Evolutionary conservation across 2,797 vertebrate species (phyloP), one percentile per base, ranked within the genome.

Genomic region (Paedocypris micromegethes): DNA sequence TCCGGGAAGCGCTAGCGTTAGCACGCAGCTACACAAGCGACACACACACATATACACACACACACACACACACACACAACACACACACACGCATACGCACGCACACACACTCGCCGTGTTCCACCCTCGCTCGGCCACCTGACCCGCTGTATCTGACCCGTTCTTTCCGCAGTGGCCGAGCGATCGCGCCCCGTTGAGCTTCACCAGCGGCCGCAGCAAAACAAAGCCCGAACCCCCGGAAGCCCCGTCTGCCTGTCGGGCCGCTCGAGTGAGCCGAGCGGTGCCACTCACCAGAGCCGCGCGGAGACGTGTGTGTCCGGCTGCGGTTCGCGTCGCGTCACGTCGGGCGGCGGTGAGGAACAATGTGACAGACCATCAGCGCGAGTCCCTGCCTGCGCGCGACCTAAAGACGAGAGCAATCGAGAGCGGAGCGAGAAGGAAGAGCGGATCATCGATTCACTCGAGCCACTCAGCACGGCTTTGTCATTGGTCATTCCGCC

Each of bases 311-410:
- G 78, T 75, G 72, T 82, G 72, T 77, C 84, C 76, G 75, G 77
- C 84, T 73, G 86, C 75, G 79, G 77, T 80, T 86, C 80, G 78
- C 72, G 77, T 73, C 75, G 67, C 75, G 54, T 40, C 53, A 48
- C 65, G 49, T 42, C 60, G 79, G 73, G 83, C 86, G 86, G 87
- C 88, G 84, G 84, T 86, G 87, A 88, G 87, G 88, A 89, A 70
- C 63, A 88, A 78, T 88, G 88, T 90, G 89, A 89, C 87, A 90
- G 86, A 87, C 85, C 82, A 86, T 89, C 88, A 87, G 82, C 78
- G 85, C 81, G 83, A 83, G 86, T 82, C 80, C 76, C 77, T 61
- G 64, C 73, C 72, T 72, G 73, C 70, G 50, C 57, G 44, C 41
- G 63, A 45, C 67, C 23, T 23, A 23, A 23, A 90, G 86, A 4